phyloP scores from a whole-genome alignment of 2,113 vertebrate genomes.

The Prinia subflava region DNA sequence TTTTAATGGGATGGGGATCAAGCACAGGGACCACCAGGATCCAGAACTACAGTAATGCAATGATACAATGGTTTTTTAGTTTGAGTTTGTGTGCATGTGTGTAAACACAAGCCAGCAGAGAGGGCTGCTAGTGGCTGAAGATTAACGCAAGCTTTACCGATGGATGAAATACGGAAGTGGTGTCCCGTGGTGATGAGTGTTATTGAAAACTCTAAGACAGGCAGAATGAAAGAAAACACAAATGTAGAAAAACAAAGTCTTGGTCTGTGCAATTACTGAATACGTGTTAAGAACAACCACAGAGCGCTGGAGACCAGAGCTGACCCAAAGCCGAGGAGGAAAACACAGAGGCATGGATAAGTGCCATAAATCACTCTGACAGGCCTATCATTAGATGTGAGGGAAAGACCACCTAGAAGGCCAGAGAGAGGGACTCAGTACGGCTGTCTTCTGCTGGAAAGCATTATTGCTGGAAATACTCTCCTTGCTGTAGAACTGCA shows the following conservation, averaged over 20 bases:
- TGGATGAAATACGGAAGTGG: slow-evolving; percentile 2
- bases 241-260: slow-evolving; percentile 13
- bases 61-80: background rate
- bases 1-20: background rate
- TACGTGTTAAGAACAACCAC: slow-evolving; percentile 9
- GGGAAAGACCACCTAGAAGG: slow-evolving; percentile 62
- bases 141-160: background rate
- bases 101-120: background rate
- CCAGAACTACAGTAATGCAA: background rate
- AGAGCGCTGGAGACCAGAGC: background rate
- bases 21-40: background rate
- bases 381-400: slow-evolving; percentile 17
- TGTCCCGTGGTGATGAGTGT: slow-evolving; percentile 7
- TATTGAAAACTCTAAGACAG: background rate
- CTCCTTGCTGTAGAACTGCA: background rate
- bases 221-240: slow-evolving; percentile 26
- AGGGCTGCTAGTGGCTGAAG: background rate
- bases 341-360: slow-evolving; percentile 22
- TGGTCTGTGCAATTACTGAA: background rate
- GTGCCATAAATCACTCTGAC: slow-evolving; percentile 26
- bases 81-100: background rate
- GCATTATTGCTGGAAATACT: background rate
- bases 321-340: slow-evolving; percentile 4
- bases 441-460: slow-evolving; percentile 18
- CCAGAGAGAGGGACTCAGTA: background rate